Conservation (phyloP, 1,140 invertebrate genomes). For the Drosophila saltans region DNA sequence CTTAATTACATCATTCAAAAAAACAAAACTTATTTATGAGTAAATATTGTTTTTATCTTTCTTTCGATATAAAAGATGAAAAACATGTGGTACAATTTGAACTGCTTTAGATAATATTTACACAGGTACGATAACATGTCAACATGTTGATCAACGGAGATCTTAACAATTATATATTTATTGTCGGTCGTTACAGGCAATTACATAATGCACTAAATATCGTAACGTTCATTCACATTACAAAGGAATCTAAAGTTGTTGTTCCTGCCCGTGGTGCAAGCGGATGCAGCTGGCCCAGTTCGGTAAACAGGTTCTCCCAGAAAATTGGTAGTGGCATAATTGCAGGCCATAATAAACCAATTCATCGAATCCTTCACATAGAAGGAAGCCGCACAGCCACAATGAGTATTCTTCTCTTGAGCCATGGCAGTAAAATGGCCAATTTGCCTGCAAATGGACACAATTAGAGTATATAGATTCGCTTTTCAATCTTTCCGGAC, state of each 20-base stretch:
- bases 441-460: slow-evolving; percentile 23
- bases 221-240: not conserved
- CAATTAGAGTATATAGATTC: not conserved
- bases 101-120: not conserved
- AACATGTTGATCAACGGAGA: not conserved
- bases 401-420: slow-evolving; percentile 40
- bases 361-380: slow-evolving; percentile 7
- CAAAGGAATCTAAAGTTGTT: not conserved
- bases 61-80: not conserved
- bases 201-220: too few species aligned
- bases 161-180: too few species aligned
- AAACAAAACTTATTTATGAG: not conserved
- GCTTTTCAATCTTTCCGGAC: not conserved
- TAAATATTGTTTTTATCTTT: not conserved
- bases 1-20: too few species aligned
- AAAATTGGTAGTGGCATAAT: not conserved
- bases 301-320: not conserved
- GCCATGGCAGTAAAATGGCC: slow-evolving; percentile 53
- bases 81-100: slow-evolving; percentile 3
- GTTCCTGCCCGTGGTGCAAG: not conserved
- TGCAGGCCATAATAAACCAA: slow-evolving; percentile 1
- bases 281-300: not conserved
- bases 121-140: not conserved
- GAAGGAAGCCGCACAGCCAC: slow-evolving; percentile 53
- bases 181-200: too few species aligned